These are phyloP conservation scores for Drosophila anceps DNA, from an alignment of 2,888 invertebrate species.

Conservation along the genomic window DNA sequence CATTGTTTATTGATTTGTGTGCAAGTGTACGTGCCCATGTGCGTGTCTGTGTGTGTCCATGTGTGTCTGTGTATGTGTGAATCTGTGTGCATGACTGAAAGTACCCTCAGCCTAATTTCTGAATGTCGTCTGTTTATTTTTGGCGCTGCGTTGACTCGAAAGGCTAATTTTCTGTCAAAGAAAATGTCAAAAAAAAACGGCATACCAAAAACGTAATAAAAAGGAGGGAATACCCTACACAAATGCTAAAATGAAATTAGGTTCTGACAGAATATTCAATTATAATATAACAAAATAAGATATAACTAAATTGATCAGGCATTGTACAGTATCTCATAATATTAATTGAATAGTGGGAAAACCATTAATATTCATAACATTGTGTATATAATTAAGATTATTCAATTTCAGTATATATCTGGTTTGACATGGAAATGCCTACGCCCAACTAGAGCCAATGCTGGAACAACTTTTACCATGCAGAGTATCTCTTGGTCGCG, in stretches of 20 bases:
- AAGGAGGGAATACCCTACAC: neutral
- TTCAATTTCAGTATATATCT: neutral
- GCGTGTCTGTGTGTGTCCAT: neutral
- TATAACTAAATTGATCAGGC: neutral
- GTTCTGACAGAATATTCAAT: neutral
- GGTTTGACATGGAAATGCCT: no score
- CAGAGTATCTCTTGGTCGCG: slow-evolving; percentile 20
- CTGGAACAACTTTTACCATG: neutral
- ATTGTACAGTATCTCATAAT: neutral
- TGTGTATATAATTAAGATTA: no score
- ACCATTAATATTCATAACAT: neutral
- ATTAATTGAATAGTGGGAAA: neutral
- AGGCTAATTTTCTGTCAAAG: slow-evolving; percentile 58
- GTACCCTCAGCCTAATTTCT: slow-evolving; percentile 47
- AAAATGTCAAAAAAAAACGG: slow-evolving; percentile 1
- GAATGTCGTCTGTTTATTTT: slow-evolving; percentile 61
- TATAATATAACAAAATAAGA: neutral
- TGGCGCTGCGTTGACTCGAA: slow-evolving; percentile 52
- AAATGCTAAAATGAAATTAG: no score
- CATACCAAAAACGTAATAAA: slow-evolving; percentile 3
- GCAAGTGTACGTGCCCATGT: slow-evolving; percentile 17
- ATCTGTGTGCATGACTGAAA: slow-evolving; percentile 18
- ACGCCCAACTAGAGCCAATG: neutral
- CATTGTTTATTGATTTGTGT: slow-evolving; percentile 77
- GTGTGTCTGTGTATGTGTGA: slow-evolving; percentile 1